Conservation (phyloP, 2,797 vertebrate species). For the Hyperoplus lanceolatus region DNA sequence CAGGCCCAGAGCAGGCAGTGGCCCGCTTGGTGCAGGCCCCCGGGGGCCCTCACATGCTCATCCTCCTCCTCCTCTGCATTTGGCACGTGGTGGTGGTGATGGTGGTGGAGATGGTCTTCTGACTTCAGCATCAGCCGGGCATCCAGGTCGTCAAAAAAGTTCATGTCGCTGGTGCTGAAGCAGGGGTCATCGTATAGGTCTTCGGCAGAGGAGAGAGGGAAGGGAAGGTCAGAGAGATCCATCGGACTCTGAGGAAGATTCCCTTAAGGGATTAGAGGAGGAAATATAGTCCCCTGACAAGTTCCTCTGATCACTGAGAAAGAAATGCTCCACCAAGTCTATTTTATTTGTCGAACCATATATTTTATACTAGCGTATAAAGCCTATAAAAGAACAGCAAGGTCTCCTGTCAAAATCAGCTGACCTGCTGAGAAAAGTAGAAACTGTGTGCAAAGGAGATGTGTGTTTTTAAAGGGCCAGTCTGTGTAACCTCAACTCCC, state of each 20-base stretch:
- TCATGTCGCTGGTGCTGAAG: conserved; percentile 94
- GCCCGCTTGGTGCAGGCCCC: conserved; percentile 91
- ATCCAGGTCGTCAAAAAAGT: conserved; percentile 97
- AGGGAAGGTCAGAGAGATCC: conserved; percentile 78
- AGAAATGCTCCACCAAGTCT: not conserved
- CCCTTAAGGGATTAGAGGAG: not conserved
- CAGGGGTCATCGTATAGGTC: conserved; percentile 97
- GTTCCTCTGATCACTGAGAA: not conserved
- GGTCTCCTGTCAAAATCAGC: conserved; percentile 22
- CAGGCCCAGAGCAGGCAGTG: conserved; percentile 97
- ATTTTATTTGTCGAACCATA: too few relatives aligned
- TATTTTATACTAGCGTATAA: not conserved
- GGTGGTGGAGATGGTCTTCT: conserved; percentile 65
- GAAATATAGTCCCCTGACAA: not conserved
- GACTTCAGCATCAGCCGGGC: conserved; percentile 91
- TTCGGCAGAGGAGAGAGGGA: conserved; percentile 89
- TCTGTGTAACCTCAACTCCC: conserved; percentile 63
- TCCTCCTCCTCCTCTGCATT: conserved; percentile 85
- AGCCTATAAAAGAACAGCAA: not conserved
- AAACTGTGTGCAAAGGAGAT: not conserved
- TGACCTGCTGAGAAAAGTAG: not conserved
- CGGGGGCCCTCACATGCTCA: conserved; percentile 92
- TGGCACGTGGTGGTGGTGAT: conserved; percentile 82
- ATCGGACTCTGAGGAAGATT: conserved; percentile 29
- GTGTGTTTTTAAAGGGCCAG: conserved; percentile 67